phyloP scores from a whole-genome alignment of 2,113 vertebrate genomes.

The Athene noctua region DNA sequence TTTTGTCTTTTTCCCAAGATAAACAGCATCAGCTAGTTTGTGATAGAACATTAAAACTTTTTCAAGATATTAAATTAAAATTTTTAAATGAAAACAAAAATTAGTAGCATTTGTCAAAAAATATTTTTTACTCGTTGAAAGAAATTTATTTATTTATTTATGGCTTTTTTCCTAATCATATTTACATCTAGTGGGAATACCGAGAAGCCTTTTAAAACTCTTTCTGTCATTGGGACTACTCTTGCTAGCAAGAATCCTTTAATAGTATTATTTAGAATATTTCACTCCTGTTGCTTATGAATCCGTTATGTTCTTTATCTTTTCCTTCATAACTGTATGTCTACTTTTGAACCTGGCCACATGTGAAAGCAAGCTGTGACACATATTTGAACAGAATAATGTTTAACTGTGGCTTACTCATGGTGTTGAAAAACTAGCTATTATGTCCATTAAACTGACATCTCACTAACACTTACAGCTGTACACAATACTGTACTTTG shows the following conservation, averaged over 20 bases:
- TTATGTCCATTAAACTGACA: neutral
- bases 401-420: neutral
- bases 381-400: neutral
- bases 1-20: neutral
- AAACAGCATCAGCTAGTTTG: neutral
- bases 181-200: neutral
- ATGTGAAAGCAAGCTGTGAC: neutral
- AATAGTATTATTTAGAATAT: rapidly evolving
- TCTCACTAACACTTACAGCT: neutral
- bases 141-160: neutral
- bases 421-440: neutral
- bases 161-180: neutral
- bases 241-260: neutral
- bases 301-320: neutral
- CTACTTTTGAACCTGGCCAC: neutral
- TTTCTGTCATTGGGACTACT: neutral
- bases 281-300: neutral
- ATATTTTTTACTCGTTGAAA: rapidly evolving
- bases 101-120: neutral
- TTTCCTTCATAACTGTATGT: neutral
- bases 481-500: neutral
- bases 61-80: neutral
- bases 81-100: neutral
- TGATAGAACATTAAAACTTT: no score
- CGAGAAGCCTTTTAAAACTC: neutral